These are phyloP conservation scores for Heteromormyrus szaboi DNA, from an alignment of 2,797 vertebrate species.

Conservation along the genomic window DNA sequence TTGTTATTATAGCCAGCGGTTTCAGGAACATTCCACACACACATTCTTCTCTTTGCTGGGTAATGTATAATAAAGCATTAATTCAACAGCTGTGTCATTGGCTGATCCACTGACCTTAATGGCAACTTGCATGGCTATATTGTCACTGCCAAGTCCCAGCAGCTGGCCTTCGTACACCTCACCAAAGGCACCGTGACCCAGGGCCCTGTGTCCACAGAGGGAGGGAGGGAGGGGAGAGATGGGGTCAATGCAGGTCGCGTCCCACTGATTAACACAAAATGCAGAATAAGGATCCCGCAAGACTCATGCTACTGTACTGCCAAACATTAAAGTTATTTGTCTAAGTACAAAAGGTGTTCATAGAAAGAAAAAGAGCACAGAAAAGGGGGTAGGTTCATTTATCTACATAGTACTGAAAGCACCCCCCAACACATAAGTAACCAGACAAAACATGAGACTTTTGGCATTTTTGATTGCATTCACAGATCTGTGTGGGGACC, in stretches of 20 bases:
- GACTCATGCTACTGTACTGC: neutral
- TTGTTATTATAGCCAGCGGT: neutral
- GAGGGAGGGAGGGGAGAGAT: neutral
- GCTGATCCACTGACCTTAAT: conserved; percentile 73
- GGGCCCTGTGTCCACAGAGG: conserved; percentile 59
- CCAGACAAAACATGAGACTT: too few species aligned
- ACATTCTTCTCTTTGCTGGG: neutral
- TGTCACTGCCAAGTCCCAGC: conserved; percentile 73
- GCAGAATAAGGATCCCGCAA: neutral
- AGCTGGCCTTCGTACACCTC: conserved; percentile 87
- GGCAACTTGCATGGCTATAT: conserved; percentile 77
- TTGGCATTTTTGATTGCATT: too few species aligned
- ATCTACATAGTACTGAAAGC: too few species aligned
- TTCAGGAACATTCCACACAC: neutral
- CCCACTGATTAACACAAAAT: neutral
- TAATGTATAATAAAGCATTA: neutral
- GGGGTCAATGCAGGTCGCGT: neutral
- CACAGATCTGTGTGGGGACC: too few species aligned
- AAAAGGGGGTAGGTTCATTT: neutral
- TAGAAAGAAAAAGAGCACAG: neutral
- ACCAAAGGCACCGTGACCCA: conserved; percentile 85
- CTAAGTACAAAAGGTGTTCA: neutral
- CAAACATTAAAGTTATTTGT: neutral
- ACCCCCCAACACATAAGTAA: too few species aligned
- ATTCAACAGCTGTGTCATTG: neutral